Evolutionary conservation across 1,140 invertebrate species (phyloP).

Genomic region (Drosophila simulans): DNA sequence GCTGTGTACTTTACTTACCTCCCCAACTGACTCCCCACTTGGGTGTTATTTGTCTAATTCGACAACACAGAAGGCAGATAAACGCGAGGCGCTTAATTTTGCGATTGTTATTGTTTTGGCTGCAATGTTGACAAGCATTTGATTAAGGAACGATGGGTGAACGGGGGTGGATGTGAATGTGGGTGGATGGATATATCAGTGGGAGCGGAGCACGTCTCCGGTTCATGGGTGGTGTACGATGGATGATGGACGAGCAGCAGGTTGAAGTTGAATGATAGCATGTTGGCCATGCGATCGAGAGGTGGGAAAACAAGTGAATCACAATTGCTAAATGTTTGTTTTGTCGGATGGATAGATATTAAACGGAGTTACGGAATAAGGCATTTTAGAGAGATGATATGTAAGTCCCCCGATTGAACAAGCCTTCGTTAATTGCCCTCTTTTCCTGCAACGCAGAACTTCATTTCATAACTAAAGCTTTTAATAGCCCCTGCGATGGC

Average conservation of each 20-base stretch:
- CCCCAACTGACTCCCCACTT: conserved; percentile 8
- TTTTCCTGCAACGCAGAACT: conserved; percentile 10
- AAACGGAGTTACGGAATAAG: conserved; percentile 32
- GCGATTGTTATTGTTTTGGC: conserved; percentile 43
- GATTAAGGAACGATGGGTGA: conserved; percentile 55
- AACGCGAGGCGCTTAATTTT: conserved; percentile 50
- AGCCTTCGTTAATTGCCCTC: conserved; percentile 19
- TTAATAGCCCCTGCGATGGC: conserved; percentile 14
- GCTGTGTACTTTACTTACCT: background rate
- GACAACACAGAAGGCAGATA: conserved; percentile 63
- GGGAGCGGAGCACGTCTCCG: conserved; percentile 41
- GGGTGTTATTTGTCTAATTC: conserved; percentile 67
- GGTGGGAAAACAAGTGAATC: conserved; percentile 38
- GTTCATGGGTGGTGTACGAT: conserved; percentile 36
- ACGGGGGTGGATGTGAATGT: conserved; percentile 11
- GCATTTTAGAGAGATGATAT: conserved; percentile 4
- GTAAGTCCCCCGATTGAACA: conserved; percentile 28
- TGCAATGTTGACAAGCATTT: conserved; percentile 72
- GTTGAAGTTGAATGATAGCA: conserved; percentile 55
- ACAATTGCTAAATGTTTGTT: conserved; percentile 5
- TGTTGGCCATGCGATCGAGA: conserved; percentile 42
- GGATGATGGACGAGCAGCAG: conserved; percentile 38
- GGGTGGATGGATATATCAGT: too few species aligned
- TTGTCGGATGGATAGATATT: background rate
- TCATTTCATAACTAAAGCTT: conserved; percentile 28